phyloP scores from a whole-genome alignment of 2,888 invertebrate species.

The Drosophila colorata region DNA sequence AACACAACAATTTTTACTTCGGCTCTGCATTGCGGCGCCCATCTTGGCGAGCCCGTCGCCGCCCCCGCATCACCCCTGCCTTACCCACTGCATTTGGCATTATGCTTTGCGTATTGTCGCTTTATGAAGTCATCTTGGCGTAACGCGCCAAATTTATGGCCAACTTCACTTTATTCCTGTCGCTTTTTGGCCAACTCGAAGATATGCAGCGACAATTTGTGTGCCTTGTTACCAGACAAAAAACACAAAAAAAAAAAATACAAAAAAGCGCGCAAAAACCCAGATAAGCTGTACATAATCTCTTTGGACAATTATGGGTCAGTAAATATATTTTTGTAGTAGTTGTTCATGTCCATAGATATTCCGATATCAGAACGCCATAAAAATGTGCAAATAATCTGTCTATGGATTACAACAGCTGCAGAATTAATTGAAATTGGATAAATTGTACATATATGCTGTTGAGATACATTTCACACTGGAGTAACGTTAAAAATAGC shows the following conservation, averaged over 20 bases:
- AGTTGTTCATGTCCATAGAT: constrained; percentile 2
- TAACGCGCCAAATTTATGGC: constrained; percentile 79
- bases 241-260: neutral
- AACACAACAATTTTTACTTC: constrained; percentile 69
- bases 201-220: constrained; percentile 60
- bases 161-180: constrained; percentile 77
- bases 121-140: constrained; percentile 80
- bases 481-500: neutral
- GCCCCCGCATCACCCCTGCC: neutral
- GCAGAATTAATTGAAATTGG: constrained; percentile 32
- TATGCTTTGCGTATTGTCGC: constrained; percentile 80
- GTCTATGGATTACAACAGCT: constrained; percentile 35
- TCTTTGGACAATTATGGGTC: constrained; percentile 46
- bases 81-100: constrained; percentile 71
- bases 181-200: constrained; percentile 68
- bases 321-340: constrained; percentile 8
- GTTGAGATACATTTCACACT: neutral
- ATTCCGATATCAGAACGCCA: neutral
- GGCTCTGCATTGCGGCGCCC: constrained; percentile 65
- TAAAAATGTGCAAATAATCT: constrained; percentile 9
- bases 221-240: constrained; percentile 20
- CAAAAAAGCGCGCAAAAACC: constrained; percentile 46
- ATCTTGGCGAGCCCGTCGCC: constrained; percentile 17
- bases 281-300: constrained; percentile 56
- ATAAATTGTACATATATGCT: constrained; percentile 5